Evolutionary conservation across 2,113 vertebrate species (phyloP).

Genomic region (Thalassoma bifasciatum): DNA sequence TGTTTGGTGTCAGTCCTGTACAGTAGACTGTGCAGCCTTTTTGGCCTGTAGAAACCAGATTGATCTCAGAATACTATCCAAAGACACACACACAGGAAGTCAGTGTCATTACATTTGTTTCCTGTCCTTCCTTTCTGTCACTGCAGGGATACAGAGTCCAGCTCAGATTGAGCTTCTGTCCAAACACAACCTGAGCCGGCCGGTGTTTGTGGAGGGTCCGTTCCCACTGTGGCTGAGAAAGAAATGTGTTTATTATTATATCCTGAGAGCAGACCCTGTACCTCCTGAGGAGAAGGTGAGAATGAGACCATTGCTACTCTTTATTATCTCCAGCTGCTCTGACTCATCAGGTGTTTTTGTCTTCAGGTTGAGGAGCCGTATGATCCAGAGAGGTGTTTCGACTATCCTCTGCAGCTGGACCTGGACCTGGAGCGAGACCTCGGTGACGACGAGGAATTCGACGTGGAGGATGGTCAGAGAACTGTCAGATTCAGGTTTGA

Average conservation of each 20-base stretch:
- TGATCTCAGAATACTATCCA: background rate
- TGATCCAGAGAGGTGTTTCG: constrained; percentile 86
- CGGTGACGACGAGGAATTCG: constrained; percentile 86
- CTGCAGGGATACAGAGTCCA: constrained; percentile 88
- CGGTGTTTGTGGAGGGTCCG: constrained; percentile 91
- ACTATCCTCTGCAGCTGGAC: constrained; percentile 87
- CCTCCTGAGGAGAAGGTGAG: constrained; percentile 82
- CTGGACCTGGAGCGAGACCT: constrained; percentile 83
- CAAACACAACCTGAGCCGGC: constrained; percentile 79
- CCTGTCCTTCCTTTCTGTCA: constrained; percentile 3
- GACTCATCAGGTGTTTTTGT: background rate
- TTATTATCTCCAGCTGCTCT: no score
- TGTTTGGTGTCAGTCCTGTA: background rate
- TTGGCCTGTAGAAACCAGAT: no score
- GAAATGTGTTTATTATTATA: constrained; percentile 87
- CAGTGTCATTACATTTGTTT: background rate
- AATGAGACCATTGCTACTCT: no score
- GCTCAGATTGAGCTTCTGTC: constrained; percentile 85
- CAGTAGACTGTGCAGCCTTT: no score
- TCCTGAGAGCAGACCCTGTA: constrained; percentile 87
- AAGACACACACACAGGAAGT: no score
- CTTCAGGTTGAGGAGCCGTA: constrained; percentile 80
- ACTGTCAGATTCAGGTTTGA: background rate
- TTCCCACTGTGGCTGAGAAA: constrained; percentile 89
- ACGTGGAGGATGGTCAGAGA: constrained; percentile 87